phyloP scores from a whole-genome alignment of 2,113 vertebrate species.

The Perca fluviatilis region DNA sequence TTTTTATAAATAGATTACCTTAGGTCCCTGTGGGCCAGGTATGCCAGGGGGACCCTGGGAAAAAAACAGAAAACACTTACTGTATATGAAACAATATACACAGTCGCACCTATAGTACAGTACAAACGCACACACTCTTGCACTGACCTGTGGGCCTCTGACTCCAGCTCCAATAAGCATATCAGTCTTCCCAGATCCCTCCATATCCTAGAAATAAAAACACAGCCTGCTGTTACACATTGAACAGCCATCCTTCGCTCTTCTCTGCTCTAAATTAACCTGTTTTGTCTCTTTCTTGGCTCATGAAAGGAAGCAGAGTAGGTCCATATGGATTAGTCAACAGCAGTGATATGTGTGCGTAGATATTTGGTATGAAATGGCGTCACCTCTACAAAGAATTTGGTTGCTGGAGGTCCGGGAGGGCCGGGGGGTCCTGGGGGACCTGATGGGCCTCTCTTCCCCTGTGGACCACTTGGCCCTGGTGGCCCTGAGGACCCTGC shows the following conservation, averaged over 20 bases:
- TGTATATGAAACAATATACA: not conserved
- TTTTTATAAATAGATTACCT: slow-evolving; percentile 69
- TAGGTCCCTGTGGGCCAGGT: slow-evolving; percentile 78
- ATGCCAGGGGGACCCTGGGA: slow-evolving; percentile 75
- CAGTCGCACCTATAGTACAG: too few species aligned
- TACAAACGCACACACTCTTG: not conserved
- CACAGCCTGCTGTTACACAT: slow-evolving; percentile 27
- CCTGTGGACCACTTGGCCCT: slow-evolving; percentile 85
- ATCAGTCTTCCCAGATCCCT: slow-evolving; percentile 87
- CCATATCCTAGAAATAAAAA: slow-evolving; percentile 85
- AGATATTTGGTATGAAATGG: slow-evolving; percentile 3
- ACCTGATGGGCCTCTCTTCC: slow-evolving; percentile 86
- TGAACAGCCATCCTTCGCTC: not conserved
- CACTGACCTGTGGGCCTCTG: slow-evolving; percentile 81
- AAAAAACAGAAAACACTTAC: not conserved
- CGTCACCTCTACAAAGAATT: slow-evolving; percentile 88
- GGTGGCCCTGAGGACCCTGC: slow-evolving; percentile 84
- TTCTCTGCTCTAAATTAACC: not conserved
- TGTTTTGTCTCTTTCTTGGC: not conserved
- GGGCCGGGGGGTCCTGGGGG: slow-evolving; percentile 88
- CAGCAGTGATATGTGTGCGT: not conserved
- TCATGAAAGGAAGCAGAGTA: not conserved
- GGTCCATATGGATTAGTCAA: not conserved
- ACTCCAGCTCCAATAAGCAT: slow-evolving; percentile 70
- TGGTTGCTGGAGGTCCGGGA: slow-evolving; percentile 80